Evolutionary conservation across 2,797 vertebrate genomes (phyloP).

Genomic region (Trachurus trachurus): DNA sequence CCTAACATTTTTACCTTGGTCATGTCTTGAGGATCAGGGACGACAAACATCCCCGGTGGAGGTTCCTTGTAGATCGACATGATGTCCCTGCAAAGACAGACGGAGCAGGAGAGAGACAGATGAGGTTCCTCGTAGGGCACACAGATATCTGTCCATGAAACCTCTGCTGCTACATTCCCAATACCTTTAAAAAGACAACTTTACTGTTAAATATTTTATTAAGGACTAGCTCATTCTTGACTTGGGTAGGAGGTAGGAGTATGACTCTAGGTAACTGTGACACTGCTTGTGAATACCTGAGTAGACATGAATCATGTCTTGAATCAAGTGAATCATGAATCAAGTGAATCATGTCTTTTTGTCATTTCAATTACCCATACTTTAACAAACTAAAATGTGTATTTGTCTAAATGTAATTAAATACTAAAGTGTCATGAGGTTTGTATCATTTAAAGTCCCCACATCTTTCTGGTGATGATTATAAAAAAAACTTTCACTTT

Average conservation of each 20-base stretch:
- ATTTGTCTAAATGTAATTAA: not conserved
- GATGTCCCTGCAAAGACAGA: constrained; percentile 90
- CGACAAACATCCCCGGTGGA: constrained; percentile 99
- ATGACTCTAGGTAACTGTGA: too few relatives aligned
- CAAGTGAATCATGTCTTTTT: not conserved
- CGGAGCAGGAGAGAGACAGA: not conserved
- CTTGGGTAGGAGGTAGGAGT: too few relatives aligned
- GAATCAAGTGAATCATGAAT: too few relatives aligned
- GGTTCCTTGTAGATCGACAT: constrained; percentile 99
- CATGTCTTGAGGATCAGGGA: constrained; percentile 99
- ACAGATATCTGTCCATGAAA: not conserved
- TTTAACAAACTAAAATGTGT: not conserved
- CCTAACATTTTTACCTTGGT: constrained; percentile 91
- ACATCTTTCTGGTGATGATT: not conserved
- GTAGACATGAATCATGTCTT: too few relatives aligned
- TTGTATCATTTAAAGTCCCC: not conserved
- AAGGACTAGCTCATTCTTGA: not conserved
- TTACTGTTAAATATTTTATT: too few relatives aligned
- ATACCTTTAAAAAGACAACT: not conserved
- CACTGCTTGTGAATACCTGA: not conserved
- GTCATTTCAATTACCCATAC: not conserved
- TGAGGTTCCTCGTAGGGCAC: not conserved
- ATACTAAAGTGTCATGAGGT: not conserved
- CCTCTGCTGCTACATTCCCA: not conserved
- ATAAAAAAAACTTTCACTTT: constrained; percentile 57